Evolutionary conservation across 2,113 vertebrate genomes (phyloP).

Genomic region (Melanerpes aurifrons): DNA sequence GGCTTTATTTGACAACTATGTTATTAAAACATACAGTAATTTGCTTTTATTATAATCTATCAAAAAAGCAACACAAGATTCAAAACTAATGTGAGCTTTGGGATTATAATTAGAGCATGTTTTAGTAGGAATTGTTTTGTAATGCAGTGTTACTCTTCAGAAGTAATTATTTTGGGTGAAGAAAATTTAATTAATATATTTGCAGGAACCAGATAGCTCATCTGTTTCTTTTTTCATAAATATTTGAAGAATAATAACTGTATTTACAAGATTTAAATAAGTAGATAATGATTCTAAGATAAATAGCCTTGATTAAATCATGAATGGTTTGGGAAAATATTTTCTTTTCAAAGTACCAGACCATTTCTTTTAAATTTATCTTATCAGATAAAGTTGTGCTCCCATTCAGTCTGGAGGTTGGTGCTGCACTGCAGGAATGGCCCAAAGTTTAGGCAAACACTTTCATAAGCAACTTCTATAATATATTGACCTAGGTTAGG

Average conservation of each 20-base stretch:
- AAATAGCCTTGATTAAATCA: slow-evolving; percentile 30
- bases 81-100: slow-evolving; percentile 65
- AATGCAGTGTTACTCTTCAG: slow-evolving; percentile 19
- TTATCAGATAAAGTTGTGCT: not conserved
- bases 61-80: slow-evolving; percentile 65
- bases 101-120: slow-evolving; percentile 61
- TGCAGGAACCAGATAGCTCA: slow-evolving; percentile 40
- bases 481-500: not conserved
- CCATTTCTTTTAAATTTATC: not conserved
- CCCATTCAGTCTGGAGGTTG: not conserved
- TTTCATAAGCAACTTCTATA: not conserved
- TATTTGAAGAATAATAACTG: slow-evolving; percentile 8
- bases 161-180: slow-evolving; percentile 66
- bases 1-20: slow-evolving; percentile 60
- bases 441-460: not conserved
- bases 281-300: not conserved
- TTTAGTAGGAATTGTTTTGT: slow-evolving; percentile 57
- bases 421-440: not conserved
- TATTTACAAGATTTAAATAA: slow-evolving; percentile 34
- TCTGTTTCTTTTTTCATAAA: not conserved
- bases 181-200: slow-evolving; percentile 59
- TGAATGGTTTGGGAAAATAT: not conserved
- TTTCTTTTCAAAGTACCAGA: not conserved
- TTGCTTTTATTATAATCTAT: slow-evolving; percentile 74
- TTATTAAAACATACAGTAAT: slow-evolving; percentile 73